These are phyloP conservation scores for Biston stratarius DNA, from an alignment of 2,888 invertebrate species.

Conservation along the genomic window DNA sequence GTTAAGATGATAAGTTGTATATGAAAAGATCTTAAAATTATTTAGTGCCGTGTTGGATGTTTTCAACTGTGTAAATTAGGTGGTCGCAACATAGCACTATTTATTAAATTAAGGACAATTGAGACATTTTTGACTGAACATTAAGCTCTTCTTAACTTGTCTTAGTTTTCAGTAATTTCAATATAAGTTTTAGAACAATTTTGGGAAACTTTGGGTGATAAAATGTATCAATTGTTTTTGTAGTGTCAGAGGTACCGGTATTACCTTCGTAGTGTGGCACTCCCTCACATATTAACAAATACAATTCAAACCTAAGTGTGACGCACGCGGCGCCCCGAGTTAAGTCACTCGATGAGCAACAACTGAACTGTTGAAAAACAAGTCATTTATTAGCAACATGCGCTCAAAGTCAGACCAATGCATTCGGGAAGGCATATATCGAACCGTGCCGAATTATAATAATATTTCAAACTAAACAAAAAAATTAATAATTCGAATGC, in stretches of 20 bases:
- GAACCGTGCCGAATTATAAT: not conserved
- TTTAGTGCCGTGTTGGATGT: conserved; percentile 67
- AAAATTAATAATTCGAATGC: conserved; percentile 51
- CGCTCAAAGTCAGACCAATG: conserved; percentile 80
- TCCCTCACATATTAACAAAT: conserved; percentile 84
- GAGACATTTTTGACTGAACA: conserved; percentile 62
- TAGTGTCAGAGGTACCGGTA: conserved; percentile 80
- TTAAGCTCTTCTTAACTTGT: no score
- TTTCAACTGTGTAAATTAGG: conserved; percentile 40
- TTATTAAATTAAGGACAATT: conserved; percentile 59
- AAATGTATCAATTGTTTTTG: conserved; percentile 70
- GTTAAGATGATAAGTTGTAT: conserved; percentile 73
- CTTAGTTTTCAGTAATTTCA: no score
- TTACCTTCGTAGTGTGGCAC: conserved; percentile 83
- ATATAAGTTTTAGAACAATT: no score
- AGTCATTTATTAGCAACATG: conserved; percentile 86
- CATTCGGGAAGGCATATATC: conserved; percentile 69
- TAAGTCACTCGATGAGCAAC: conserved; percentile 85
- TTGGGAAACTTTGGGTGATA: not conserved
- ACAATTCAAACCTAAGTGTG: conserved; percentile 86
- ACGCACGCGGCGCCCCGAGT: conserved; percentile 86
- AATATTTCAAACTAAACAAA: not conserved
- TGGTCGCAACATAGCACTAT: conserved; percentile 64
- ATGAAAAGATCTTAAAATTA: conserved; percentile 68
- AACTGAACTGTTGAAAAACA: conserved; percentile 86